Percentiles rank a stretch among this genome's conserved stretches.
Evolutionary conservation across 2,797 vertebrate species (phyloP).

Genomic region (Hephaestus fuliginosus): DNA sequence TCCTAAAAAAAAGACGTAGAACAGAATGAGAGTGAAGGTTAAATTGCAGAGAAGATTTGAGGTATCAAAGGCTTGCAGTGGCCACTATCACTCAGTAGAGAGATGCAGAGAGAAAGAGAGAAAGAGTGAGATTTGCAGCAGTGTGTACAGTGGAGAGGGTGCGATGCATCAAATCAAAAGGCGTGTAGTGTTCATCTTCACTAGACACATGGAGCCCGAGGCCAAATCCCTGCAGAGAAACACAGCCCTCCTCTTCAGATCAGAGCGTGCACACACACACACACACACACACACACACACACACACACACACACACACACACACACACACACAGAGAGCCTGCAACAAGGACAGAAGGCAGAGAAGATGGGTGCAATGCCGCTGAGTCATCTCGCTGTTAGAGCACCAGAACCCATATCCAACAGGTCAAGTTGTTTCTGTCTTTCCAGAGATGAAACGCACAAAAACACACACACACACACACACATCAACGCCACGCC

Average conservation of each 20-base stretch:
- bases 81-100: slow-evolving; percentile 24
- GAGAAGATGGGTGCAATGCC: slow-evolving; percentile 20
- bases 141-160: slow-evolving; percentile 30
- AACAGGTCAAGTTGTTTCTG: slow-evolving; percentile 51
- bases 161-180: slow-evolving; percentile 63
- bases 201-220: slow-evolving; percentile 58
- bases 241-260: slow-evolving; percentile 62
- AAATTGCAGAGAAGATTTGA: slow-evolving; percentile 31
- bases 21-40: background rate
- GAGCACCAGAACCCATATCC: slow-evolving; percentile 19
- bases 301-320: slow-evolving; percentile 30
- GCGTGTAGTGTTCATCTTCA: slow-evolving; percentile 59
- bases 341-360: slow-evolving; percentile 55
- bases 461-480: background rate
- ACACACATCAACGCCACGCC: too few species aligned
- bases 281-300: slow-evolving; percentile 34
- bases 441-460: slow-evolving; percentile 21
- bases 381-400: slow-evolving; percentile 57
- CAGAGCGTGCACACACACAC: slow-evolving; percentile 13
- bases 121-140: slow-evolving; percentile 28
- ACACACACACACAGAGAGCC: slow-evolving; percentile 28
- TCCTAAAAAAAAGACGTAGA: background rate
- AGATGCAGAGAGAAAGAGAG: background rate
- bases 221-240: slow-evolving; percentile 75
- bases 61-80: slow-evolving; percentile 27